Evolutionary conservation across 2,113 vertebrate genomes (phyloP), one percentile per base, ranked within the genome.

Genomic region (Hippocampus zosterae): DNA sequence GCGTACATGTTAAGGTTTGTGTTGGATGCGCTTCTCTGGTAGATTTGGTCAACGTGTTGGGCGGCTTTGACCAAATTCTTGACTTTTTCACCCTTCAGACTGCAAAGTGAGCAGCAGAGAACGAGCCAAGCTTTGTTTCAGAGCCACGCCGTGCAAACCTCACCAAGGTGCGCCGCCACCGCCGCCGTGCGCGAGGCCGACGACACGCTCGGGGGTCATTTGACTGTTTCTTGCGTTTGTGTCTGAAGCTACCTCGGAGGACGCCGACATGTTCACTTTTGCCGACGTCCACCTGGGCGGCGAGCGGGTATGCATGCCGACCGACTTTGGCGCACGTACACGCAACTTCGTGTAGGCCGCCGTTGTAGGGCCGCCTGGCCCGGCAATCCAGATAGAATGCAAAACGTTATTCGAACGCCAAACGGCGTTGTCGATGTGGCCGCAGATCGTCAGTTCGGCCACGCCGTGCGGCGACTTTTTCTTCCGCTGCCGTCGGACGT

Each of bases 401-500:
- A 37, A 37, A 37, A 37, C 33, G 8, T 42, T 11, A 42, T 42
- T 42, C 2, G 41, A 42, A 9, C 10, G 41, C 41, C 12, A 42
- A 9, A 6, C 13, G 15, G 13, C 2, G 19, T 53, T 53, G 57
- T 8, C 6, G 2, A 19, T 41, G 15, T 63, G 33, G 37, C 56
- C 60, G 53, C 77, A 99, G 97, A 97, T 98, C 83, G 77, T 98
- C 90, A 98, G 96, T 82, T 95, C 97, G 64, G 92, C 94, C 82
- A 98, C 95, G 73, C 97, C 96, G 0, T 98, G 96, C 84, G 96
- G 95, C 74, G 97, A 99, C 84, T 99, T 99, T 82, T 96, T 98
- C 90, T 98, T 97, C 71, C 94, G 93, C 70, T 93, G 93, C 69
- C 81, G 85, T 73, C 90, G 88, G 46, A 86, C 85, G 7, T 82